These are phyloP conservation scores for Drosophila kurseongensis DNA, from an alignment of 1,140 invertebrate genomes.

Conservation along the genomic window DNA sequence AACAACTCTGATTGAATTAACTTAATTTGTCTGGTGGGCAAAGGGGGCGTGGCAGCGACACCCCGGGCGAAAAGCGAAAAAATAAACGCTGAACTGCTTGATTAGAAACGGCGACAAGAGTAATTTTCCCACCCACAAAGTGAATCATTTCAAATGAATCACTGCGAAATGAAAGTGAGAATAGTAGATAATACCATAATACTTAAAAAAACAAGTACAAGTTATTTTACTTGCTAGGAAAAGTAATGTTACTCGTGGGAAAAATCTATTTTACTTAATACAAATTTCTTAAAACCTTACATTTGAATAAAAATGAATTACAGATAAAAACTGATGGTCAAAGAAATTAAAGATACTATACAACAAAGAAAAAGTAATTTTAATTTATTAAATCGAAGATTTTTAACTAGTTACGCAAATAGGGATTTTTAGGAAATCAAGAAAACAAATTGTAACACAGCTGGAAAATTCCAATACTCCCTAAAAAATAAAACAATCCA, in stretches of 20 bases:
- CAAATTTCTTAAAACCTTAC: no score
- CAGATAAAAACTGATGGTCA: background rate
- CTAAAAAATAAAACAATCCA: background rate
- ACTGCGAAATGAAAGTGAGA: conserved; percentile 20
- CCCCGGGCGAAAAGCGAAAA: background rate
- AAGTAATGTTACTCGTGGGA: no score
- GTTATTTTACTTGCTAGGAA: background rate
- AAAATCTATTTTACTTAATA: no score
- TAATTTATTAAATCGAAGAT: no score
- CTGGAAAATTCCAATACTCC: no score
- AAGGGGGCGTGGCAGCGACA: conserved; percentile 31
- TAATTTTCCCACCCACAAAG: conserved; percentile 42
- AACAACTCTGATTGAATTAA: conserved; percentile 65
- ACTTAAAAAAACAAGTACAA: background rate
- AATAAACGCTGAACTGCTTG: conserved; percentile 37
- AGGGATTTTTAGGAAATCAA: no score
- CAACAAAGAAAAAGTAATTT: background rate
- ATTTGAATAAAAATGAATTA: no score
- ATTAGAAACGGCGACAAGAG: conserved; percentile 73
- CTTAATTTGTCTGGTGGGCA: conserved; percentile 35
- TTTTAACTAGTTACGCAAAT: no score
- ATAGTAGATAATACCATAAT: background rate
- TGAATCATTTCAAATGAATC: conserved; percentile 45
- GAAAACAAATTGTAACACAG: no score
- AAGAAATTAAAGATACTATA: background rate